Conservation (phyloP, 2,113 vertebrate species). For the Pandion haliaetus region DNA sequence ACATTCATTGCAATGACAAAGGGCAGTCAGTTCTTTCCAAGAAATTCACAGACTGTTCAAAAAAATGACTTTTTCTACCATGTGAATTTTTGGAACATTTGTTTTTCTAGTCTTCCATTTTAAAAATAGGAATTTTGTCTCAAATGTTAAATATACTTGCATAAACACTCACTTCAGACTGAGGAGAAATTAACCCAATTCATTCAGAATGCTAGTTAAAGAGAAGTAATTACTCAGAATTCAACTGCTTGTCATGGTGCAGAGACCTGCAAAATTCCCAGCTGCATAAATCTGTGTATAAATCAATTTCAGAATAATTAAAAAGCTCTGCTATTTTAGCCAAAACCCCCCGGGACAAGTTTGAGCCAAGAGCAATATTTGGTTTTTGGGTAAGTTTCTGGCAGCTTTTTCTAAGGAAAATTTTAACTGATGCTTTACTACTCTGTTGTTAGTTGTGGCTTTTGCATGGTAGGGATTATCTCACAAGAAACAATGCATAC, state of each 20-base stretch:
- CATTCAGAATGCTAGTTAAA: not conserved
- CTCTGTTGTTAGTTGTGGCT: not conserved
- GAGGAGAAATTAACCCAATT: not conserved
- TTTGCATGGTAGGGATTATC: not conserved
- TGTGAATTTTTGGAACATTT: not conserved
- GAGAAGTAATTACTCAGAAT: conserved; percentile 1
- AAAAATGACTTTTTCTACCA: not conserved
- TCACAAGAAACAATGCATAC: not conserved
- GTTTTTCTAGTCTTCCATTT: not conserved
- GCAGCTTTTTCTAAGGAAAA: not conserved
- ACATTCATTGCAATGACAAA: not conserved
- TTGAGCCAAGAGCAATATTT: not conserved
- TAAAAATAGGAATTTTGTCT: not conserved
- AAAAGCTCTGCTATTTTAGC: not conserved
- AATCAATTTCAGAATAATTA: conserved; percentile 35
- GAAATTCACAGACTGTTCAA: not conserved
- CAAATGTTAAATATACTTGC: not conserved
- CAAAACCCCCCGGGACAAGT: not conserved
- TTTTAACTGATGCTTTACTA: not conserved
- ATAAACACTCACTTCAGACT: not conserved
- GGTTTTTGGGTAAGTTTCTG: not conserved
- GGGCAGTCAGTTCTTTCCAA: not conserved
- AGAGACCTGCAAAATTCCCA: not conserved
- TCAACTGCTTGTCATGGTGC: not conserved
- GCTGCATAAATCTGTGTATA: not conserved